A percentile compares a stretch with the other conserved stretches of the same genome.
Conservation (phyloP, 2,113 vertebrate species). For the Cercocebus atys region DNA sequence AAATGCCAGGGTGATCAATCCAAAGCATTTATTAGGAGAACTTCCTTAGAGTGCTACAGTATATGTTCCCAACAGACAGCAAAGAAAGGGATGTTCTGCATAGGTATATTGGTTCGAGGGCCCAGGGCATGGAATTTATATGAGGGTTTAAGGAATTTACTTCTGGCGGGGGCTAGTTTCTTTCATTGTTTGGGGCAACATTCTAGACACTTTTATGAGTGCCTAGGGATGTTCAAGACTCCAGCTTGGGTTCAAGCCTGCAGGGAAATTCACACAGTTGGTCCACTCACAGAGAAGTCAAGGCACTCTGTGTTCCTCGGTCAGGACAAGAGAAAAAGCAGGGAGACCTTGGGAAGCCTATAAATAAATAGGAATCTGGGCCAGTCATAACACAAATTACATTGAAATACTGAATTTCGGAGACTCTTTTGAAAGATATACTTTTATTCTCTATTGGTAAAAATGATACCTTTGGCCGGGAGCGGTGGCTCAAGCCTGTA, state of each 20-base stretch:
- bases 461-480: not conserved
- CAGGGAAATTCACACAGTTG: not conserved
- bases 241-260: not conserved
- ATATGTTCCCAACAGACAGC: not conserved
- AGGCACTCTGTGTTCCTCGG: not conserved
- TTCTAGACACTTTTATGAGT: not conserved
- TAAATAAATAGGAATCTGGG: not conserved
- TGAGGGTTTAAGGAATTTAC: not conserved
- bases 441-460: not conserved
- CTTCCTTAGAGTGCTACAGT: not conserved
- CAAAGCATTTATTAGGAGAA: not conserved
- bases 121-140: not conserved
- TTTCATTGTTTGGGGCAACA: not conserved
- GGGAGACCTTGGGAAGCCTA: not conserved
- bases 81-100: not conserved
- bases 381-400: not conserved
- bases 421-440: not conserved
- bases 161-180: not conserved
- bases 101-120: fast-evolving
- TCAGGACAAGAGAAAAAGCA: not conserved
- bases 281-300: not conserved
- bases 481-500: too few relatives aligned
- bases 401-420: not conserved
- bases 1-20: not conserved
- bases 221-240: too few relatives aligned